Conservation (phyloP, 2,888 invertebrate species). For the Drosophila infuscata region DNA sequence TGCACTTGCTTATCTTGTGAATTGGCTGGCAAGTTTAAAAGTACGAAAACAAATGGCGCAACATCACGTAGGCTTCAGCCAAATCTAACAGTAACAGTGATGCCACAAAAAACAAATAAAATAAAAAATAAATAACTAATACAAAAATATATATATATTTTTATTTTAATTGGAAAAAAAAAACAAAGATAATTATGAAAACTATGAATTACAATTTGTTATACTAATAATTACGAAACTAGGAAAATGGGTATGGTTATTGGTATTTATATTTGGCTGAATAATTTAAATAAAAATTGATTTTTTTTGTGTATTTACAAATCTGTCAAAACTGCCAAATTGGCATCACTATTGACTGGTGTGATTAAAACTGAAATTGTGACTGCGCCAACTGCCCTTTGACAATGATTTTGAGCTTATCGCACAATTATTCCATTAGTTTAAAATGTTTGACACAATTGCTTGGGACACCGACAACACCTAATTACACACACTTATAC, state of each 20-base stretch:
- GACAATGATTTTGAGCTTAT: conserved; percentile 10
- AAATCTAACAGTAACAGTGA: neutral
- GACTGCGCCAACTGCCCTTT: neutral
- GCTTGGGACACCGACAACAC: neutral
- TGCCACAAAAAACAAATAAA: neutral
- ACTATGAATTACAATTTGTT: neutral
- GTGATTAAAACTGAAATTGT: neutral
- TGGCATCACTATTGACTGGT: neutral
- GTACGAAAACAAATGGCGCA: neutral
- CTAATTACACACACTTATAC: neutral
- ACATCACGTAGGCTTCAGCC: conserved; percentile 3
- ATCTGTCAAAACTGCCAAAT: neutral
- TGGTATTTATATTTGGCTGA: neutral
- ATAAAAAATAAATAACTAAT: neutral
- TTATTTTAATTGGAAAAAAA: too few relatives aligned
- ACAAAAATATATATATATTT: neutral
- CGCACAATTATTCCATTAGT: conserved; percentile 7
- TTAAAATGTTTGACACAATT: conserved; percentile 8
- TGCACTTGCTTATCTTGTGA: conserved; percentile 5
- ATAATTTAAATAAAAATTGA: neutral
- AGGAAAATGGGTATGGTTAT: neutral
- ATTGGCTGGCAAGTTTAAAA: neutral
- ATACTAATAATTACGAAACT: neutral
- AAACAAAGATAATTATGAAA: too few relatives aligned
- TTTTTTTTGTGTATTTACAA: neutral